Evolutionary conservation across 2,797 vertebrate species (phyloP), one percentile per base, ranked within the genome.

Genomic region (Jordanella pulchra): DNA sequence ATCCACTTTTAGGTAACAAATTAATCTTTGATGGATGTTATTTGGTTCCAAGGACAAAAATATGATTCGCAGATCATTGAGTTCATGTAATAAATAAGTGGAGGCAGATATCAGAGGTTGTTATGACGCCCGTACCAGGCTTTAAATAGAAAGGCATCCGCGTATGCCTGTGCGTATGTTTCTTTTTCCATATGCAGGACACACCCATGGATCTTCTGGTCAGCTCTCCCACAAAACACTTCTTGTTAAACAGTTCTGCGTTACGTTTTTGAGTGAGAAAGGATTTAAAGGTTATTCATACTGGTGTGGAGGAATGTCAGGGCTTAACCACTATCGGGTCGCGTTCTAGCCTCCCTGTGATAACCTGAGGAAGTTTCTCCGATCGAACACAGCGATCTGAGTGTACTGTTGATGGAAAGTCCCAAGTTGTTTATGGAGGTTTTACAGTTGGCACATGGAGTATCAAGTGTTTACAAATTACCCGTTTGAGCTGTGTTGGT

Each of bases 121-220:
- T 82, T 78, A 65, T 71, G 78, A 80, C 83, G 77, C 82, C 60
- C 47, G 42, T 75, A 61, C 73, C 58, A 56, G 67, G 68, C 86
- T 91, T 89, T 81, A 91, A 93, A 93, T 93, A 93, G 92, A 91
- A 90, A 85, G 89, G 88, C 91, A 92, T 93, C 83, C 84, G 75
- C 82, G 81, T 89, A 75, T 74, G 88, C 79, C 73, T 88, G 74
- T 50, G 25, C 48, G 61, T 80, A 82, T 89, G 86, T 90, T 82
- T 90, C 83, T 89, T 89, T 92, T 92, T 89, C 82, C 86, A 89
- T 83, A 76, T 79, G 76, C 44, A 79, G 82, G 82, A 88, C 86
- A 90, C 88, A 89, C 90, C 90, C 88, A 65, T 48, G 68, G 80
- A 85, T 89, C 80, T 79, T 83, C 73, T 86, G 78, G 84, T 86